phyloP scores from a whole-genome alignment of 1,140 invertebrate species.

The Apis dorsata region DNA sequence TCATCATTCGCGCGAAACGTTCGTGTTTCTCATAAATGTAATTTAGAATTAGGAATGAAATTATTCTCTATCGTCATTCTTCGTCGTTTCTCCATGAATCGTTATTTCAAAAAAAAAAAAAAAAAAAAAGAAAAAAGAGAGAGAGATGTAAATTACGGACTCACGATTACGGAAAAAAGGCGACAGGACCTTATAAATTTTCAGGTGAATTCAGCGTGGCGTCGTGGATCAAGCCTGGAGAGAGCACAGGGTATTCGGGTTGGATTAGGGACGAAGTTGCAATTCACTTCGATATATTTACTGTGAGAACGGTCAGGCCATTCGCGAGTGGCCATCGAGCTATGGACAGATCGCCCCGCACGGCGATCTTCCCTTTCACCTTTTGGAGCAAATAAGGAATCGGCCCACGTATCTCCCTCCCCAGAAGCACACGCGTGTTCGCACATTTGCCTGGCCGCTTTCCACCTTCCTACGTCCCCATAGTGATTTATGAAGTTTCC shows the following conservation, averaged over 20 bases:
- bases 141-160: background rate
- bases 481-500: constrained; percentile 68
- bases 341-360: constrained; percentile 46
- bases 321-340: constrained; percentile 46
- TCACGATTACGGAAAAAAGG: too few relatives aligned
- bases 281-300: constrained; percentile 80
- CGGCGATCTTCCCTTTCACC: constrained; percentile 57
- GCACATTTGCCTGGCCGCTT: constrained; percentile 63
- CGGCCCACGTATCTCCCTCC: constrained; percentile 8
- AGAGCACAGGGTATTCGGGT: constrained; percentile 56
- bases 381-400: constrained; percentile 66
- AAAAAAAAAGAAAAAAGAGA: too few relatives aligned
- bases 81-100: background rate
- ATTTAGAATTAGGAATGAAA: background rate
- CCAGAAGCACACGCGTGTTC: constrained; percentile 65
- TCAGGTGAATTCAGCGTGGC: constrained; percentile 71
- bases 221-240: constrained; percentile 72
- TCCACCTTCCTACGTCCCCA: constrained; percentile 45
- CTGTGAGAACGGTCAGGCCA: constrained; percentile 79
- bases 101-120: background rate
- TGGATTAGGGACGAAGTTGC: constrained; percentile 77
- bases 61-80: background rate
- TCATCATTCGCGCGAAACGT: background rate
- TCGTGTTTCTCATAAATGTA: background rate
- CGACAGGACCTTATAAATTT: constrained; percentile 70